Percentiles rank a stretch among this genome's conserved stretches.
These are phyloP conservation scores for Leptothorax acervorum DNA, from an alignment of 2,888 invertebrate genomes.

Conservation along the genomic window DNA sequence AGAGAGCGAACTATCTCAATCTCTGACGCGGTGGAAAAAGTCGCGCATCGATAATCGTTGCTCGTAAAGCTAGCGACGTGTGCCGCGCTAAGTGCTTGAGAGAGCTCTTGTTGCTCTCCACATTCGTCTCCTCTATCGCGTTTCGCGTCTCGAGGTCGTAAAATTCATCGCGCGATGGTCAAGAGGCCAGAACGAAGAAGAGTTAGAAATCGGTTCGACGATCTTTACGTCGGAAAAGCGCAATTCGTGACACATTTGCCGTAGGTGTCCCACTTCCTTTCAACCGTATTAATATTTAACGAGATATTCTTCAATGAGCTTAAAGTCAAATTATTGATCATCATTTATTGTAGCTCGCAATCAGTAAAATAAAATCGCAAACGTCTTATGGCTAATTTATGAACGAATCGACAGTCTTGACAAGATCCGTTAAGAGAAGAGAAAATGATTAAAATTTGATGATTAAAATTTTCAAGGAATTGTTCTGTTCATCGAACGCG, in stretches of 20 bases:
- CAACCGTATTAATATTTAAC: not conserved
- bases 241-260: not conserved
- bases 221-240: not conserved
- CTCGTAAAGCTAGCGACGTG: slow-evolving; percentile 82
- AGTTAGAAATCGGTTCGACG: slow-evolving; percentile 18
- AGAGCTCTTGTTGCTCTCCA: slow-evolving; percentile 5
- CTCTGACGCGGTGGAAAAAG: slow-evolving; percentile 69
- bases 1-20: slow-evolving; percentile 78
- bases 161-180: slow-evolving; percentile 45
- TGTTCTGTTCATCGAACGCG: slow-evolving; percentile 10
- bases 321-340: not conserved
- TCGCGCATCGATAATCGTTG: slow-evolving; percentile 83
- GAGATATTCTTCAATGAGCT: not conserved
- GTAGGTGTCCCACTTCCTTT: not conserved
- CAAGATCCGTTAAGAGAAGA: not conserved
- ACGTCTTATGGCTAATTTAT: not conserved
- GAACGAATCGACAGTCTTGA: not conserved
- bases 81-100: slow-evolving; percentile 69
- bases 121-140: slow-evolving; percentile 34
- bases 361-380: slow-evolving; percentile 1
- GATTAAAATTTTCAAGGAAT: slow-evolving; percentile 35
- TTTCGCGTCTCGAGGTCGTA: slow-evolving; percentile 58
- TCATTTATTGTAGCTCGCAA: not conserved
- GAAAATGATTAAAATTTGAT: not conserved
- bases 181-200: slow-evolving; percentile 27